These are phyloP conservation scores for Lordiphosa collinella DNA, from an alignment of 1,140 invertebrate genomes.

Conservation along the genomic window DNA sequence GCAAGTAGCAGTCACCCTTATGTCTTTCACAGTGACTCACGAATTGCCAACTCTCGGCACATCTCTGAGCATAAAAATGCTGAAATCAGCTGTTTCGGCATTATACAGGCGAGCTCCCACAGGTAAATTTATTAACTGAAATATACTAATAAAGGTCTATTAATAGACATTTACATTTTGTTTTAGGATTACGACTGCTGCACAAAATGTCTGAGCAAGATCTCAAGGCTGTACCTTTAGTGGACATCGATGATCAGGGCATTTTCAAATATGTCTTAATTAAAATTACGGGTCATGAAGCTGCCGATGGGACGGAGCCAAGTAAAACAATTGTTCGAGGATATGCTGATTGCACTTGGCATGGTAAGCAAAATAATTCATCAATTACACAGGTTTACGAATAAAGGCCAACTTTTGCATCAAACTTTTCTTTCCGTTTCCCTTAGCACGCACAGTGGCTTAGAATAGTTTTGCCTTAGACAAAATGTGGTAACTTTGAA, in stretches of 20 bases:
- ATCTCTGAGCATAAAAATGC: not conserved
- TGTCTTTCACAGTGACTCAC: not conserved
- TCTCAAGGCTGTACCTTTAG: constrained; percentile 82
- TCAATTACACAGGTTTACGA: no score
- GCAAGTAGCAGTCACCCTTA: constrained; percentile 3
- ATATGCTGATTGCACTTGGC: constrained; percentile 84
- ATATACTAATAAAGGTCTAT: not conserved
- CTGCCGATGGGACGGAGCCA: constrained; percentile 47
- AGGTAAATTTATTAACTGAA: not conserved
- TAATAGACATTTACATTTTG: not conserved
- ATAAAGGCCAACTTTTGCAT: no score
- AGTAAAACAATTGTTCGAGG: constrained; percentile 87
- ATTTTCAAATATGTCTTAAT: constrained; percentile 93
- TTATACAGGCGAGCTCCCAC: not conserved
- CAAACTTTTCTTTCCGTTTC: no score
- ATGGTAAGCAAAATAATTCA: no score
- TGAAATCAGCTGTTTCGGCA: constrained; percentile 24
- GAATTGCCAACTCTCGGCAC: not conserved
- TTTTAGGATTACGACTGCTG: constrained; percentile 18
- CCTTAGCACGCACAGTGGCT: no score
- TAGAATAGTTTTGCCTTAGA: no score
- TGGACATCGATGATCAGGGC: constrained; percentile 90
- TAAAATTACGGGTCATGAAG: constrained; percentile 82
- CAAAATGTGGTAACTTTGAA: no score
- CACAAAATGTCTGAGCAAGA: constrained; percentile 61